A percentile compares a stretch with the other conserved stretches of the same genome.
phyloP scores from a whole-genome alignment of 2,113 vertebrate genomes.

The Bambusicola thoracicus region DNA sequence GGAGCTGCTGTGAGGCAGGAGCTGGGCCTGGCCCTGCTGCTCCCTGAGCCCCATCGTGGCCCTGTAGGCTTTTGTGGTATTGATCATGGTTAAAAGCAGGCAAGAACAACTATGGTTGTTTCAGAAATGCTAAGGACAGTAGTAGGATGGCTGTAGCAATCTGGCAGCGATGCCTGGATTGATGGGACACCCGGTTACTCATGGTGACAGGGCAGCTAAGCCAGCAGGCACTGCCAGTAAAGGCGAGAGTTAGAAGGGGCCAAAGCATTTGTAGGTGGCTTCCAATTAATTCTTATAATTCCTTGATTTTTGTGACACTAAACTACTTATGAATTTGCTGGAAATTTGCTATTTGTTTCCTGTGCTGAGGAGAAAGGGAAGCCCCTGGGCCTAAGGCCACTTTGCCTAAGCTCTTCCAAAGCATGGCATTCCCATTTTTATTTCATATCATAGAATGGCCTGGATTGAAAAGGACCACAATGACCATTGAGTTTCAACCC shows the following conservation, averaged over 20 bases:
- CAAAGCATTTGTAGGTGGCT: not conserved
- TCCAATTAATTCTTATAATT: not conserved
- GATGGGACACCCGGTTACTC: not conserved
- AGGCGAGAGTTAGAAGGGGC: not conserved
- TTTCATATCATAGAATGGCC: too few species aligned
- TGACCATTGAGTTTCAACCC: too few species aligned
- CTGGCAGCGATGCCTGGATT: not conserved
- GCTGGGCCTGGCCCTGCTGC: fast-evolving
- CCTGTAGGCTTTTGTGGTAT: not conserved
- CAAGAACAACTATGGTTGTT: not conserved
- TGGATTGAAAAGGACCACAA: too few species aligned
- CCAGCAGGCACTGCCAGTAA: fast-evolving
- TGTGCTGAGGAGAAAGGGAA: not conserved
- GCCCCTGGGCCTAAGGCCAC: not conserved
- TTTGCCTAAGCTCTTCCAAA: not conserved
- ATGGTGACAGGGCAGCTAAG: too few species aligned
- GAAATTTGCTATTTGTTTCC: not conserved
- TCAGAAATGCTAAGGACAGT: not conserved
- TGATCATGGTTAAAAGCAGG: not conserved
- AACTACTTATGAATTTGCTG: not conserved
- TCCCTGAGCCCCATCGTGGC: not conserved
- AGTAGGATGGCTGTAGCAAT: not conserved
- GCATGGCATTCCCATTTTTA: not conserved
- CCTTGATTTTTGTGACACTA: not conserved
- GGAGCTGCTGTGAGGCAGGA: not conserved